These are phyloP conservation scores for Apostichopus parvimensis DNA, from an alignment of 35 echinoderm and acorn worm species.

Conservation along the genomic window DNA sequence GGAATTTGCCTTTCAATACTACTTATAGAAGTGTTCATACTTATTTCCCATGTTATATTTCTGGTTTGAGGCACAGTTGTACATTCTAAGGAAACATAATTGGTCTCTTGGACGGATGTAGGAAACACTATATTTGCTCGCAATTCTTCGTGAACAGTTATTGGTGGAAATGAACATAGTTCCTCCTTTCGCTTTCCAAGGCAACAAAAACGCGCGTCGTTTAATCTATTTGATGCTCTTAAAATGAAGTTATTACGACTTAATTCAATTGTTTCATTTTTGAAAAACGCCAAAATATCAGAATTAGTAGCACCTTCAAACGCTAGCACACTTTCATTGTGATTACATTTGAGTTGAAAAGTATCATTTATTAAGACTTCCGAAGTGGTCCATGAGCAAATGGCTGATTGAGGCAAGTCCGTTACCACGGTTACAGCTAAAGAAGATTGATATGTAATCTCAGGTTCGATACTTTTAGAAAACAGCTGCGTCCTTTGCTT, in stretches of 20 bases:
- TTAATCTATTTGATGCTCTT: not conserved
- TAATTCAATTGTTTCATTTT: not conserved
- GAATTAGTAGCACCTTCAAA: not conserved
- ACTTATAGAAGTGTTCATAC: not conserved
- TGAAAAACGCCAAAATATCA: not conserved
- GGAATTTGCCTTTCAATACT: not conserved
- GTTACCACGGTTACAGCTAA: not conserved
- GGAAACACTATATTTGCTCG: not conserved
- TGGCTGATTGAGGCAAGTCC: not conserved
- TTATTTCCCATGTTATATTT: not conserved
- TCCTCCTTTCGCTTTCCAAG: not conserved
- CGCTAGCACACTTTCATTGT: not conserved
- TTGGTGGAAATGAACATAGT: not conserved
- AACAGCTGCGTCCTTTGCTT: not conserved
- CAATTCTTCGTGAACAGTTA: not conserved
- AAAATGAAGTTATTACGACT: not conserved
- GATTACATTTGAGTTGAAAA: not conserved
- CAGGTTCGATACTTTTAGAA: no score
- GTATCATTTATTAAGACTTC: conserved; percentile 10
- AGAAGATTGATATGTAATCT: not conserved
- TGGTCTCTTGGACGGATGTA: not conserved
- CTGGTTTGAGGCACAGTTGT: not conserved
- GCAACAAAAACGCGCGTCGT: not conserved
- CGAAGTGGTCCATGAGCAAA: not conserved
- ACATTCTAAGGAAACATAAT: not conserved